phyloP scores from a whole-genome alignment of 2,113 vertebrate species.

The Butorides virescens region DNA sequence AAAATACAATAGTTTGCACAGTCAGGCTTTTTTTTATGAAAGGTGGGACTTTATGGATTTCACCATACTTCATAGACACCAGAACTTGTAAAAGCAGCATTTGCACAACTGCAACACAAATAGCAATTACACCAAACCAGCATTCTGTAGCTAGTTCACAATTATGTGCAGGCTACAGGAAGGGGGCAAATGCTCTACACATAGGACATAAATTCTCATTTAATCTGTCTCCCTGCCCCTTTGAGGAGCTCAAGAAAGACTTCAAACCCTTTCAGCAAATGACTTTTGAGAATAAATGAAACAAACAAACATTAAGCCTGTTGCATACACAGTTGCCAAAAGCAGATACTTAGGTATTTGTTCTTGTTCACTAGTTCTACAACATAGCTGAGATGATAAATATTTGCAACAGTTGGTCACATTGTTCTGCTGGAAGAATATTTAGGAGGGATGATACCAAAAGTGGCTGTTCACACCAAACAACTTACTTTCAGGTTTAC shows the following conservation, averaged over 20 bases:
- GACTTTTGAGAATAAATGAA: neutral
- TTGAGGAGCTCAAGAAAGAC: neutral
- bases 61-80: neutral
- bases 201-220: neutral
- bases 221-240: neutral
- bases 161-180: neutral
- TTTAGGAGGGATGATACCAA: neutral
- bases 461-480: neutral
- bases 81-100: neutral
- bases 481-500: neutral
- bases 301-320: neutral
- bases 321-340: neutral
- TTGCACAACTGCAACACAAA: fast-evolving
- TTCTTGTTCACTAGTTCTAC: neutral
- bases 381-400: neutral
- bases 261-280: neutral
- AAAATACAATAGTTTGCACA: neutral
- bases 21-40: too few relatives aligned
- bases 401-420: neutral
- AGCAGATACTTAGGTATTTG: neutral
- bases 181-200: neutral
- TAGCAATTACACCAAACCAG: neutral
- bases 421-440: neutral
- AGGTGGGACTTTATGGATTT: neutral
- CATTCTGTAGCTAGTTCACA: neutral